These are phyloP conservation scores for Andrena camellia DNA, from an alignment of 2,888 invertebrate species.

Conservation along the genomic window DNA sequence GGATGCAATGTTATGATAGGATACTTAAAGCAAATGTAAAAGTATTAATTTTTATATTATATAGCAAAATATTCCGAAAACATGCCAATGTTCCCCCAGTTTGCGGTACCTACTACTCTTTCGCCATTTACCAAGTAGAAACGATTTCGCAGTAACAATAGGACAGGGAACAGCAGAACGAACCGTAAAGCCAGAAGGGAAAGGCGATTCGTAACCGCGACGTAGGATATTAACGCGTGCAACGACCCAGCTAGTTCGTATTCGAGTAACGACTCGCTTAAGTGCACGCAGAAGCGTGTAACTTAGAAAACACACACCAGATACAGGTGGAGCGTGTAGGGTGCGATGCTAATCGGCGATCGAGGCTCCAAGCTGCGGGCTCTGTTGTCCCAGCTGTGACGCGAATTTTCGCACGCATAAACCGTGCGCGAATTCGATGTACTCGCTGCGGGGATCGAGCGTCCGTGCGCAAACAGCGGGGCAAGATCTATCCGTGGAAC, in stretches of 20 bases:
- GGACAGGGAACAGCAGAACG: background rate
- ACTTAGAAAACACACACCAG: background rate
- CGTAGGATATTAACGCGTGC: slow-evolving; percentile 44
- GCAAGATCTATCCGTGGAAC: slow-evolving; percentile 8
- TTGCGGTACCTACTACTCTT: no score
- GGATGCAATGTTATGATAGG: no score
- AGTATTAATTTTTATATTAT: no score
- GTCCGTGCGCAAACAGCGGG: slow-evolving; percentile 17
- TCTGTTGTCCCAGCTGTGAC: slow-evolving; percentile 41
- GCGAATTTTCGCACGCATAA: slow-evolving; percentile 47
- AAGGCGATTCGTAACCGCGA: slow-evolving; percentile 30
- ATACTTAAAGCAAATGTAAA: no score
- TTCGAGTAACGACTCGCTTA: slow-evolving; percentile 45
- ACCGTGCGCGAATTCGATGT: background rate
- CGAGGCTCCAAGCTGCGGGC: background rate
- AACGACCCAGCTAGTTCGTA: slow-evolving; percentile 41
- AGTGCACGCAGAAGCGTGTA: background rate
- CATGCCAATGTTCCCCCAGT: no score
- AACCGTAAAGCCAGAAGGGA: slow-evolving; percentile 24
- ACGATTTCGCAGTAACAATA: slow-evolving; percentile 17
- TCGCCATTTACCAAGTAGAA: background rate
- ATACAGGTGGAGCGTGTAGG: background rate
- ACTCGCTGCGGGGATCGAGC: slow-evolving; percentile 13
- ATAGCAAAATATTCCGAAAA: no score
- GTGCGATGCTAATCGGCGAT: background rate